Conservation (phyloP, 1,140 invertebrate species). For the Metopolophium dirhodum region DNA sequence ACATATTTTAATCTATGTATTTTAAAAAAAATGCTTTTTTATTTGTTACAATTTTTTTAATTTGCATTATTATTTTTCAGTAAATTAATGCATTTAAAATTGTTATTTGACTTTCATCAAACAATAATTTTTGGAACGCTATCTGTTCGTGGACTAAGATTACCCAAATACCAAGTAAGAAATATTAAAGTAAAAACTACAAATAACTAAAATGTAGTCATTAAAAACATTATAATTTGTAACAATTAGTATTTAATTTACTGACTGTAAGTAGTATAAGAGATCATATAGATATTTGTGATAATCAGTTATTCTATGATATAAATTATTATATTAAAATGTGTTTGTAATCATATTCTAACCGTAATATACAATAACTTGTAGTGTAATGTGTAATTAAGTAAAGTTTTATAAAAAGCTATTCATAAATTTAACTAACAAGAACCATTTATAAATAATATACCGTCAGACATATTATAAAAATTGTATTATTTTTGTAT, state of each 20-base stretch:
- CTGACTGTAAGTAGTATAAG: too few relatives aligned
- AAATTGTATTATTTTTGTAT: background rate
- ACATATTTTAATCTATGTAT: background rate
- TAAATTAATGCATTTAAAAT: constrained; percentile 43
- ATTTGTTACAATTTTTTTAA: background rate
- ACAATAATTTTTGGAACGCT: constrained; percentile 12
- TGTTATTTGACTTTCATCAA: constrained; percentile 15
- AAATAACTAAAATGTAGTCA: too few relatives aligned
- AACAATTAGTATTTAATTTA: too few relatives aligned
- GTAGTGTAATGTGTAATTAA: background rate
- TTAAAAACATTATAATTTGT: too few relatives aligned
- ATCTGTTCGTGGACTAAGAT: too few relatives aligned
- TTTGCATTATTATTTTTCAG: background rate
- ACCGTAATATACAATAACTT: background rate
- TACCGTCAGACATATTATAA: too few relatives aligned
- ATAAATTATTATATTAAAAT: background rate
- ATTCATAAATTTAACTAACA: background rate
- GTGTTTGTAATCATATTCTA: background rate
- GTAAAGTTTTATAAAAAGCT: background rate
- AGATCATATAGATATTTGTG: too few relatives aligned
- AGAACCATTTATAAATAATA: background rate
- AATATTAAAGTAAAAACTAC: too few relatives aligned
- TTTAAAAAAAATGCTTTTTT: background rate
- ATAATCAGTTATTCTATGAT: too few relatives aligned
- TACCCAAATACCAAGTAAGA: too few relatives aligned